Percentiles rank a stretch among this genome's conserved stretches.
Conservation (phyloP, 2,888 invertebrate genomes). For the Patella pellucida region DNA sequence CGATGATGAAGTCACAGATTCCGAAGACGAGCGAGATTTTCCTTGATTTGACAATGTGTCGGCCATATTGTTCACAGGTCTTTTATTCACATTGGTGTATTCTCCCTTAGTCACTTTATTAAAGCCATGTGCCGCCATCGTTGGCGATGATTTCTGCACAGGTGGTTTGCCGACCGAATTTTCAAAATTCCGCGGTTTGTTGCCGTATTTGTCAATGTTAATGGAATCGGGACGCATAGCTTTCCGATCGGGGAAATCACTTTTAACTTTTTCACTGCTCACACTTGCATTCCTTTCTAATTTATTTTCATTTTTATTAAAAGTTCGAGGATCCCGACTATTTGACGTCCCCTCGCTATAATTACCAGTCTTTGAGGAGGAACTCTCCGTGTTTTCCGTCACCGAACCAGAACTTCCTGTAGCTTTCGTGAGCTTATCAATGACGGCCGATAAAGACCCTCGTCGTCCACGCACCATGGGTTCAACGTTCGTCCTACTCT, state of each 20-base stretch:
- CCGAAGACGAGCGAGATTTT: neutral
- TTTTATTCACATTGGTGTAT: conserved; percentile 13
- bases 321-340: conserved; percentile 8
- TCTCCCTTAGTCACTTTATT: conserved; percentile 20
- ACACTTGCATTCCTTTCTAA: conserved; percentile 13
- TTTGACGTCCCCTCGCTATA: neutral
- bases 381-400: neutral
- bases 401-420: conserved; percentile 27
- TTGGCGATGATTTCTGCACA: conserved; percentile 12
- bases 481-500: conserved; percentile 19
- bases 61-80: neutral
- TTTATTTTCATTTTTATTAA: conserved; percentile 4
- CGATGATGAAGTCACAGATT: neutral
- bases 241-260: conserved; percentile 20
- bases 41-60: neutral
- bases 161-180: conserved; percentile 9
- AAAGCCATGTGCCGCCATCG: conserved; percentile 7
- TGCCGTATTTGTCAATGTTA: conserved; percentile 4
- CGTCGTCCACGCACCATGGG: conserved; percentile 48
- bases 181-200: conserved; percentile 1
- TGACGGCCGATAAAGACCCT: conserved; percentile 76
- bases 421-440: conserved; percentile 81
- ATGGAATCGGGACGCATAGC: conserved; percentile 14
- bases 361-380: conserved; percentile 7
- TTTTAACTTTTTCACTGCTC: conserved; percentile 13